Conservation (phyloP, 2,797 vertebrate genomes). For the Ceryle rudis region DNA sequence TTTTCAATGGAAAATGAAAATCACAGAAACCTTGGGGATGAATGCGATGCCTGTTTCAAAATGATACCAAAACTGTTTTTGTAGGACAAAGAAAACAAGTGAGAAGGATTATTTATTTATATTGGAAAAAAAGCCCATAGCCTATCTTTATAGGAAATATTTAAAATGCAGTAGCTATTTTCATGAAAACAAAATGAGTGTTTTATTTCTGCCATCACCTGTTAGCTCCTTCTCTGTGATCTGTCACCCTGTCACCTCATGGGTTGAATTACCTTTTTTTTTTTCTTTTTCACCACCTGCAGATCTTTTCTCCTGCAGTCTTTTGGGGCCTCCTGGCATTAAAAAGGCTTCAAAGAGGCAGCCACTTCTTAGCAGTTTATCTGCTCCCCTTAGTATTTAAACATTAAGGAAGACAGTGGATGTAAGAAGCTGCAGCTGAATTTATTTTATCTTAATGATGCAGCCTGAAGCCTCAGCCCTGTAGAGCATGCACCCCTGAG, state of each 20-base stretch:
- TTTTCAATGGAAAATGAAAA: neutral
- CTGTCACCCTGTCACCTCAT: neutral
- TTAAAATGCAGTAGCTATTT: neutral
- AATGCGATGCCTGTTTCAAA: neutral
- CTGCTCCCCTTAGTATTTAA: neutral
- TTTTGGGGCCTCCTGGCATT: neutral
- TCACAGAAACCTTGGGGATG: neutral
- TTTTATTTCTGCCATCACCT: neutral
- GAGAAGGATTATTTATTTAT: neutral
- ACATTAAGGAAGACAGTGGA: neutral
- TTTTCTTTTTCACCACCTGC: neutral
- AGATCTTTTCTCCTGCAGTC: neutral
- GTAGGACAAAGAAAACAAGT: neutral
- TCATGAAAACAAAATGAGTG: neutral
- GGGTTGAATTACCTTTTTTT: neutral
- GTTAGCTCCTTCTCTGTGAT: neutral
- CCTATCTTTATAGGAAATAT: neutral
- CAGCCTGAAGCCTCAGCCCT: neutral
- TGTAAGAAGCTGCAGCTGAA: neutral
- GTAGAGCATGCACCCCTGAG: neutral
- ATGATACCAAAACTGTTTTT: neutral
- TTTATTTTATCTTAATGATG: conserved; percentile 19
- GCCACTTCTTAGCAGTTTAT: neutral
- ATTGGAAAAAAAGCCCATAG: neutral
- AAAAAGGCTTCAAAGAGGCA: neutral